phyloP scores from a whole-genome alignment of 2,113 vertebrate genomes.

The Drymodes brunneopygia region DNA sequence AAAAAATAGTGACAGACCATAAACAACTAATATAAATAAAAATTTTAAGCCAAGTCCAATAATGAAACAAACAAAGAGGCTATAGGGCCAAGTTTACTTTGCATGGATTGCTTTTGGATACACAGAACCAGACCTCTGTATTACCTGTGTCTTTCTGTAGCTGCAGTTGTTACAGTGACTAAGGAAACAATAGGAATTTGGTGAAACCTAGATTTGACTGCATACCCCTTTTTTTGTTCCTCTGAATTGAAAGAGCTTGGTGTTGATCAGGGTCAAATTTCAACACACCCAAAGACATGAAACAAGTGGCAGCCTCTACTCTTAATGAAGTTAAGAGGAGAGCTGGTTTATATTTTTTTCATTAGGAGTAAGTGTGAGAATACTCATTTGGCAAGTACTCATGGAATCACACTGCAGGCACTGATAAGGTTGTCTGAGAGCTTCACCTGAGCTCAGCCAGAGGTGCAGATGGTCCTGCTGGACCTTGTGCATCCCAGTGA shows the following conservation, averaged over 20 bases:
- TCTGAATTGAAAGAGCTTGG: background rate
- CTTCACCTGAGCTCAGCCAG: fast-evolving
- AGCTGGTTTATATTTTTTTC: background rate
- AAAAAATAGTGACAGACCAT: background rate
- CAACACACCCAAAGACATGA: background rate
- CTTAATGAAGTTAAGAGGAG: background rate
- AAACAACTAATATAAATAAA: background rate
- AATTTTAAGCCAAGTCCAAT: background rate
- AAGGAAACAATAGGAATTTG: background rate
- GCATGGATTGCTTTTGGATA: background rate
- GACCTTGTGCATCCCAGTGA: background rate
- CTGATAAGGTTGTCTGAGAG: background rate
- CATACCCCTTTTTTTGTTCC: background rate
- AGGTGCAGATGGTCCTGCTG: background rate
- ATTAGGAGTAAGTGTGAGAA: background rate
- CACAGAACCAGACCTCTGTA: background rate
- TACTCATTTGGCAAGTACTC: background rate
- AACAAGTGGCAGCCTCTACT: background rate
- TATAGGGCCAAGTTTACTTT: background rate
- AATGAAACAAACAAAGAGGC: background rate
- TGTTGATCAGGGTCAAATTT: background rate
- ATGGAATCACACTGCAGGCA: background rate
- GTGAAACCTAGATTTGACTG: background rate
- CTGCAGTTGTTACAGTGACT: background rate
- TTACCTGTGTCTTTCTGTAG: background rate